phyloP scores from a whole-genome alignment of 2,888 invertebrate genomes.

The Drosophila nr. medialis region DNA sequence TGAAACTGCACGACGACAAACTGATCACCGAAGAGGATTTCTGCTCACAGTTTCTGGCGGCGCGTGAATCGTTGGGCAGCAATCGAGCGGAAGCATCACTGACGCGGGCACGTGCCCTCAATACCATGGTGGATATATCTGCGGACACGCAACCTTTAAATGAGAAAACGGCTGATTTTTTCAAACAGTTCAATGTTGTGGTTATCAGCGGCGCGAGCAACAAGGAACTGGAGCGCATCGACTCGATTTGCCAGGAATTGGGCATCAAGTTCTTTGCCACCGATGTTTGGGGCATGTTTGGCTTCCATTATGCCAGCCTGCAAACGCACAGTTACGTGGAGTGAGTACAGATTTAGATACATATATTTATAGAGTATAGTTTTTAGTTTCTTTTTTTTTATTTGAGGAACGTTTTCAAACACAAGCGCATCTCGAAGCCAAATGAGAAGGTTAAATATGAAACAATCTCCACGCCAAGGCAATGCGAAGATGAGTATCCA shows the following conservation, averaged over 20 bases:
- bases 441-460: slow-evolving; percentile 86
- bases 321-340: slow-evolving; percentile 92
- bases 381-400: background rate
- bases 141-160: slow-evolving; percentile 88
- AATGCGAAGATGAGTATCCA: slow-evolving; percentile 88
- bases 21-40: slow-evolving; percentile 89
- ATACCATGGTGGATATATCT: slow-evolving; percentile 95
- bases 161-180: slow-evolving; percentile 90
- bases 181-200: slow-evolving; percentile 92
- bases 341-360: slow-evolving; percentile 85
- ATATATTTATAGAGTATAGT: background rate
- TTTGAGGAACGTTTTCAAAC: slow-evolving; percentile 86
- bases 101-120: slow-evolving; percentile 92
- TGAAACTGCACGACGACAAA: slow-evolving; percentile 93
- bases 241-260: slow-evolving; percentile 90
- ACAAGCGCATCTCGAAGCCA: slow-evolving; percentile 85
- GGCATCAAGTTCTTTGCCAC: slow-evolving; percentile 94
- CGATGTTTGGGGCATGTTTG: slow-evolving; percentile 97
- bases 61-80: slow-evolving; percentile 89
- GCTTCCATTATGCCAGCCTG: slow-evolving; percentile 95
- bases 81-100: slow-evolving; percentile 95
- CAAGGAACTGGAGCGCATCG: slow-evolving; percentile 90
- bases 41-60: slow-evolving; percentile 93
- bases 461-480: slow-evolving; percentile 87
- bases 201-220: slow-evolving; percentile 91